Conservation (phyloP, 1,140 invertebrate species). For the Hyles euphorbiae region DNA sequence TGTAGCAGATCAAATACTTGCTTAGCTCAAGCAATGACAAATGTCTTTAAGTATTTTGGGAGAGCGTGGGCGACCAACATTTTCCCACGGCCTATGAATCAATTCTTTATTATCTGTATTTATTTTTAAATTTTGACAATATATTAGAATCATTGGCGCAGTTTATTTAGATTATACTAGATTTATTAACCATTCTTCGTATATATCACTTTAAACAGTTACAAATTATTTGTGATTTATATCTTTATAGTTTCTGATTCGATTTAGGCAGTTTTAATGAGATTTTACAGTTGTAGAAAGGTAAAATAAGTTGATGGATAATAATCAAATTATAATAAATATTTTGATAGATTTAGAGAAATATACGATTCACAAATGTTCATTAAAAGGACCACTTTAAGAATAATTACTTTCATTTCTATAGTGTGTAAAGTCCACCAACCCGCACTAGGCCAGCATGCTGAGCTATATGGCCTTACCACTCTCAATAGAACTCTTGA, state of each 20-base stretch:
- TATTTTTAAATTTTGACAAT: too few species aligned
- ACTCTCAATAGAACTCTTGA: too few species aligned
- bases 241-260: not conserved
- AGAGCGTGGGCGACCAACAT: constrained; percentile 1
- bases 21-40: not conserved
- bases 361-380: too few species aligned
- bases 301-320: too few species aligned
- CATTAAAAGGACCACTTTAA: too few species aligned
- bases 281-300: not conserved
- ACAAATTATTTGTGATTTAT: constrained; percentile 1
- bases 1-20: too few species aligned
- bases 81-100: constrained; percentile 23
- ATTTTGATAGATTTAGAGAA: too few species aligned
- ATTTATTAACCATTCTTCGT: constrained; percentile 5
- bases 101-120: not conserved
- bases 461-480: too few species aligned
- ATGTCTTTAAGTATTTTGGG: not conserved
- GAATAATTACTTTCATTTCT: too few species aligned
- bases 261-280: not conserved
- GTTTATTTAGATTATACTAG: constrained; percentile 9
- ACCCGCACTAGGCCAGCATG: too few species aligned
- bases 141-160: not conserved
- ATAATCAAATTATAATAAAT: too few species aligned
- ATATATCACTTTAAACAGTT: not conserved
- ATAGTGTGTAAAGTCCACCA: too few species aligned